These are phyloP conservation scores for Mus pahari DNA, from an alignment of 2,113 vertebrate genomes.

Conservation along the genomic window DNA sequence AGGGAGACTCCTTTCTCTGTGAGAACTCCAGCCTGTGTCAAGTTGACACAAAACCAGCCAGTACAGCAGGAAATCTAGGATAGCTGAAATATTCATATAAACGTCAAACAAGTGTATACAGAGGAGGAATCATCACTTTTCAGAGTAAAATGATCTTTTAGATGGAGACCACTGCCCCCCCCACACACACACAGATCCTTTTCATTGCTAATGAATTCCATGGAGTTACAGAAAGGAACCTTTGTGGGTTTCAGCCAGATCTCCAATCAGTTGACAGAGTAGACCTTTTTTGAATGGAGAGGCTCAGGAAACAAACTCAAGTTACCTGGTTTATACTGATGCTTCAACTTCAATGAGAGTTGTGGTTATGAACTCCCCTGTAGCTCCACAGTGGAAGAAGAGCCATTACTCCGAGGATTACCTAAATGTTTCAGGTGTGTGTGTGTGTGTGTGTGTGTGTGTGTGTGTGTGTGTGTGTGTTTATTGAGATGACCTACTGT, in stretches of 20 bases:
- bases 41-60: no score
- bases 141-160: conserved; percentile 49
- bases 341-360: neutral
- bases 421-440: no score
- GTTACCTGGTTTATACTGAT: neutral
- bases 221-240: neutral
- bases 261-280: neutral
- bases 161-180: neutral
- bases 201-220: neutral
- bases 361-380: conserved; percentile 2
- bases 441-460: no score
- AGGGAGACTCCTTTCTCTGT: no score
- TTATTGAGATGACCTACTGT: no score
- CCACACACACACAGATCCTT: neutral
- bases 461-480: no score
- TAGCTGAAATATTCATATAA: conserved; percentile 33
- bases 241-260: neutral
- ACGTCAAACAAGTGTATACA: conserved; percentile 29
- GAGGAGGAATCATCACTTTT: neutral
- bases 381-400: neutral
- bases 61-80: conserved; percentile 39
- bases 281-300: neutral
- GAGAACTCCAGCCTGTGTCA: no score
- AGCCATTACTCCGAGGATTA: neutral
- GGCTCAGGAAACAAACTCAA: neutral